Evolutionary conservation across 2,888 invertebrate genomes (phyloP), one percentile per base, ranked within the genome.

Genomic region (Microctonus aethiopoides): DNA sequence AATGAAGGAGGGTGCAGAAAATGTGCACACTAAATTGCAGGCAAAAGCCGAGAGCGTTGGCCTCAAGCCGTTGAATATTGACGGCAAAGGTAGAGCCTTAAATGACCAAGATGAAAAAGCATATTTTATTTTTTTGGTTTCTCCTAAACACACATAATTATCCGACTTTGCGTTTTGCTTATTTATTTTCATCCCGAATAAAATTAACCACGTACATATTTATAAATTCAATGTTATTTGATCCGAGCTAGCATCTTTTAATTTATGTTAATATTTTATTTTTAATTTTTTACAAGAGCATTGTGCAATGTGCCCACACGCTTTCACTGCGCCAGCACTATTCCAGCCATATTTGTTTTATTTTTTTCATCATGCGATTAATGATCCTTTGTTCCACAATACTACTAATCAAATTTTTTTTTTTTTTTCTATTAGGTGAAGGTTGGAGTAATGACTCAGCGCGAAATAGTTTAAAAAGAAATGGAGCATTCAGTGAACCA

Each of bases 1-100:
- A 88, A 95, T 98, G 90, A 98, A 97, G 89, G 98, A 98, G 86
- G 95, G 97, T 61, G 98, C 98, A 0, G 98, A 98, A 87, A 95
- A 92, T 76, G 94, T 97, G 79, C 95, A 96, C 81, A 95, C 95
- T 70, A 96, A 95, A 87, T 91, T 98, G 71, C 97, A 98, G 88
- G 95, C 96, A 0, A 97, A 95, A 86, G 96, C 96, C 13, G 97
- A 97, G 80, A 95, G 94, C 83, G 90, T 91, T 78, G 89, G 89
- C 73, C 87, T 89, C 79, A 88, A 88, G 81, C 87, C 87, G 78
- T 82, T 84, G 75, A 80, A 79, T 78, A 80, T 86, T 71, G 87
- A 87, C 75, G 85, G 86, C 79, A 87, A 87, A 87, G 87, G 87
- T 87, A 82, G 29, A 29, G 86, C 78, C 76, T 74, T 67, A 70